phyloP scores from a whole-genome alignment of 2,888 invertebrate genomes.

The Liposcelis brunnea region DNA sequence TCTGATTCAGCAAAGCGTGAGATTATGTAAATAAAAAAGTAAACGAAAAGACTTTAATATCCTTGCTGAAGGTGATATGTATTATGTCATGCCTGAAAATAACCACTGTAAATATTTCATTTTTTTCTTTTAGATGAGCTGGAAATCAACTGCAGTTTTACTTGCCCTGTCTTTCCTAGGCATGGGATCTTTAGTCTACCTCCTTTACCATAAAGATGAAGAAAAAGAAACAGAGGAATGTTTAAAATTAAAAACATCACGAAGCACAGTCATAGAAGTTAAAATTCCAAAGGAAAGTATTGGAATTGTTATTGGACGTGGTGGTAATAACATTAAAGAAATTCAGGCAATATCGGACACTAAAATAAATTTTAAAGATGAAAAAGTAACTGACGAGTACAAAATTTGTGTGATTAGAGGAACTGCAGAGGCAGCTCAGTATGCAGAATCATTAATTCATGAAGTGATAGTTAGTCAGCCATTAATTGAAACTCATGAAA shows the following conservation, averaged over 20 bases:
- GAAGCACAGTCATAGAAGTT: constrained; percentile 16
- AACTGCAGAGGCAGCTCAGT: constrained; percentile 40
- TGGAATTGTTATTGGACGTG: constrained; percentile 37
- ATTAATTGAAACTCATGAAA: constrained; percentile 42
- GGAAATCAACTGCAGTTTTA: not conserved
- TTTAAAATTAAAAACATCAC: constrained; percentile 12
- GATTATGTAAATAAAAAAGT: too few species aligned
- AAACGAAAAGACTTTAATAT: too few species aligned
- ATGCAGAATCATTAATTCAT: constrained; percentile 53
- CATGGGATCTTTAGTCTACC: constrained; percentile 2
- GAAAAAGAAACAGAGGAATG: constrained; percentile 17
- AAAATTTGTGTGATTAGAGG: constrained; percentile 58
- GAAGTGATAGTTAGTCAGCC: constrained; percentile 52
- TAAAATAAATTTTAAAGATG: constrained; percentile 30
- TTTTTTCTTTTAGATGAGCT: constrained; percentile 1
- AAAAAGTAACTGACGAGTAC: constrained; percentile 31
- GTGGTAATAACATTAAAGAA: constrained; percentile 55
- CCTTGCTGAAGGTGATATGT: too few species aligned
- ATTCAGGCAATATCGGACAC: constrained; percentile 59
- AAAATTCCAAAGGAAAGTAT: constrained; percentile 25
- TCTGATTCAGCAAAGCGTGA: too few species aligned
- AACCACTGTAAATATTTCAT: too few species aligned
- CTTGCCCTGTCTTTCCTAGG: constrained; percentile 3
- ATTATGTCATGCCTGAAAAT: too few species aligned
- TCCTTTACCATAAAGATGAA: constrained; percentile 11